Evolutionary conservation across 1,140 invertebrate species (phyloP), one percentile per base, ranked within the genome.

Genomic region (Caenorhabditis tropicalis): DNA sequence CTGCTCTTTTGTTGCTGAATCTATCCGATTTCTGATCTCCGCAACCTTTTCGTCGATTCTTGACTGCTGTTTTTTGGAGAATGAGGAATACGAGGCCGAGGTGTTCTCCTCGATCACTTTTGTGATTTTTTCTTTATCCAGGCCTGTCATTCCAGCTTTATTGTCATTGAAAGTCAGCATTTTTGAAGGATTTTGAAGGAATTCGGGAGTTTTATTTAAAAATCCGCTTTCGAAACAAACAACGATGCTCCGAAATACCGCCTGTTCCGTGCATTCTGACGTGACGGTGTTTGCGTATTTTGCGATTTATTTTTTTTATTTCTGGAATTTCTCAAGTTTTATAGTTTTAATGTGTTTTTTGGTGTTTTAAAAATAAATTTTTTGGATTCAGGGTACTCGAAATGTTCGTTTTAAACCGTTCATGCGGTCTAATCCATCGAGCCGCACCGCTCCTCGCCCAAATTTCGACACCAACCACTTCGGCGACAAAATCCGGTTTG

Each of bases 21-120:
- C 74, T 24, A 87, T 21, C 7, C 36, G 51, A 16, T 74, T 60
- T 24, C 83, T 79, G 51, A 83, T 83, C 58, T 86, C 58, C 12
- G 10, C 27, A 9, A 89, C 70, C 24, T 84, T 79, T 48, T 84
- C 83, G 9, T 90, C 84, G 31, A 89, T 87, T 29, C 87, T 48
- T 81, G 82, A 39, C 49, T 87, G 79, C 46, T 86, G 39, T 39
- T 90, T 89, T 43, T 86, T 82, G n/a, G 79, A 79, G 43, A 89
- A 87, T 16, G 58, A 31, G 19, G 79, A 56, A 80, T 85, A 89
- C 3, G 88, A 88, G 15, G 60, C 43, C 19, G 85, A 86, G 5
- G 86, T 90, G 82, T 88, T 89, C 43, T 89, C 86, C 6, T 81
- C 79, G 39, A 89, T 89, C n/a, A 89, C 79, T 51, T 79, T 70